A percentile compares a stretch with the other conserved stretches of the same genome.
Evolutionary conservation across 2,888 invertebrate species (phyloP).

Genomic region (Phengaris alcon): DNA sequence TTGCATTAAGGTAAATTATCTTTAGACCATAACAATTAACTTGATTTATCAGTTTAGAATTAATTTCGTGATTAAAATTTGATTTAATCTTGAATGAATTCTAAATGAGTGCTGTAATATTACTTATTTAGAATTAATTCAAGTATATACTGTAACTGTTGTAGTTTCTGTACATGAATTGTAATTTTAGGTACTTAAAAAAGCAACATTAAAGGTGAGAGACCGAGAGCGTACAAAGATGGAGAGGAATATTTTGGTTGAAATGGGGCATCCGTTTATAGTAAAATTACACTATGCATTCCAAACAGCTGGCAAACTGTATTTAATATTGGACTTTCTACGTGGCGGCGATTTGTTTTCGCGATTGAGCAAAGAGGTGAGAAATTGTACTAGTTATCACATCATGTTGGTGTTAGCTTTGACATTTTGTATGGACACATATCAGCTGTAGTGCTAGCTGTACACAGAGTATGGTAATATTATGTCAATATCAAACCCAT

Average conservation of each 20-base stretch:
- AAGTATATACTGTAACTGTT: too few relatives aligned
- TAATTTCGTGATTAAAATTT: too few relatives aligned
- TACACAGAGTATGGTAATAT: too few relatives aligned
- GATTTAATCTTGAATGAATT: too few relatives aligned
- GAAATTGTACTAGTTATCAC: conserved; percentile 30
- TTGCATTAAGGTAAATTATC: too few relatives aligned
- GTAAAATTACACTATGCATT: conserved; percentile 99
- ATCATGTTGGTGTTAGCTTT: background rate
- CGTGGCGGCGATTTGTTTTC: conserved; percentile 99
- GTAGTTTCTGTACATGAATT: too few relatives aligned
- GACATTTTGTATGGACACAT: background rate
- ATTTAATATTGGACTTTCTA: conserved; percentile 98
- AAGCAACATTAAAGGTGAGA: conserved; percentile 97
- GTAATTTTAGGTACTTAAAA: conserved; percentile 87
- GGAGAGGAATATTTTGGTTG: conserved; percentile 98
- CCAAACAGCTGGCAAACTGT: conserved; percentile 99
- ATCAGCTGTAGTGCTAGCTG: background rate
- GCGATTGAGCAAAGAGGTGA: conserved; percentile 98
- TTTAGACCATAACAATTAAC: too few relatives aligned
- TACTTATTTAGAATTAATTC: too few relatives aligned
- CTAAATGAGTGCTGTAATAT: too few relatives aligned
- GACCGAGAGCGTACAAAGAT: conserved; percentile 98
- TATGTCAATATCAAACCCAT: background rate
- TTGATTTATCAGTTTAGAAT: too few relatives aligned
- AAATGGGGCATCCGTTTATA: conserved; percentile 99